These are phyloP conservation scores for Gobiocypris rarus DNA, from an alignment of 2,113 vertebrate genomes.

Conservation along the genomic window DNA sequence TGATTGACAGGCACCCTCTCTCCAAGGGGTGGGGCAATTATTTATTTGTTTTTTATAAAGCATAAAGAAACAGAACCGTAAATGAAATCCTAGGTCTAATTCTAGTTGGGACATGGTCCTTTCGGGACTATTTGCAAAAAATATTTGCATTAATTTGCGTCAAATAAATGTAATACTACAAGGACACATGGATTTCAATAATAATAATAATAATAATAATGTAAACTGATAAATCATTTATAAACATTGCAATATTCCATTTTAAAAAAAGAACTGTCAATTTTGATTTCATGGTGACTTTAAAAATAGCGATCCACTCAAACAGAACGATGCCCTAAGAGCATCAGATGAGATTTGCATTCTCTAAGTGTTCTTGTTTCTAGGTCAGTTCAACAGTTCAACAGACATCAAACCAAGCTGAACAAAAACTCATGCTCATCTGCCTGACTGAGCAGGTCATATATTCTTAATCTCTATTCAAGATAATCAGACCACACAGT, in stretches of 20 bases:
- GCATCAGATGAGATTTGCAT: background rate
- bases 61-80: too few species aligned
- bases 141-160: too few species aligned
- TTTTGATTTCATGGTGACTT: background rate
- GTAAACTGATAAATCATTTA: too few species aligned
- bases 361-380: background rate
- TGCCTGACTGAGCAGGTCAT: constrained; percentile 26
- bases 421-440: background rate
- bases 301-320: background rate
- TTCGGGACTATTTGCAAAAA: too few species aligned
- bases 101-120: too few species aligned
- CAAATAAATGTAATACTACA: too few species aligned
- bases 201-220: too few species aligned
- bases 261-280: background rate
- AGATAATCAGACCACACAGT: background rate
- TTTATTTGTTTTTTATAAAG: too few species aligned
- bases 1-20: too few species aligned
- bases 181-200: too few species aligned
- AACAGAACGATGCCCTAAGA: background rate
- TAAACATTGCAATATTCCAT: background rate
- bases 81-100: too few species aligned
- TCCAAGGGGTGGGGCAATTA: too few species aligned
- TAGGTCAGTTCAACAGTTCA: constrained; percentile 43
- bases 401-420: constrained; percentile 1
- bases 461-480: constrained; percentile 3